Percentiles rank a stretch among this genome's conserved stretches.
phyloP scores from a whole-genome alignment of 2,888 invertebrate genomes.

The Tolmerus cingulatus region DNA sequence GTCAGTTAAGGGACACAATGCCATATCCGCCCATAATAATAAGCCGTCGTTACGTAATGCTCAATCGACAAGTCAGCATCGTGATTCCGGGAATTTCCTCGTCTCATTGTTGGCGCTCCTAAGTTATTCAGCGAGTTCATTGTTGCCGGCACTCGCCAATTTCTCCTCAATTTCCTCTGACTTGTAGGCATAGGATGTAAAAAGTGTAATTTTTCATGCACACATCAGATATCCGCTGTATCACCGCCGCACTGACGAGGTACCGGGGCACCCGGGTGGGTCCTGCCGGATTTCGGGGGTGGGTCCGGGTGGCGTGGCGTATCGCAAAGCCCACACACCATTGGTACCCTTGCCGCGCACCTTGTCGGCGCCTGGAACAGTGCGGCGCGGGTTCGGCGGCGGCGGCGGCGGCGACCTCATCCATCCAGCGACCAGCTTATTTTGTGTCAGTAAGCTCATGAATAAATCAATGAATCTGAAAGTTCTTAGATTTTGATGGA shows the following conservation, averaged over 20 bases:
- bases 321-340: background rate
- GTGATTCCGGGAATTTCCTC: conserved; percentile 43
- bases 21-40: conserved; percentile 5
- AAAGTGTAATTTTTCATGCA: conserved; percentile 48
- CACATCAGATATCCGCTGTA: conserved; percentile 32
- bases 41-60: conserved; percentile 17
- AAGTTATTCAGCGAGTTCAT: conserved; percentile 31
- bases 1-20: background rate
- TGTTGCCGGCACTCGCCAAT: conserved; percentile 46
- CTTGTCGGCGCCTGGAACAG: background rate
- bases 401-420: conserved; percentile 1
- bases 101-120: conserved; percentile 42
- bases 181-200: conserved; percentile 44
- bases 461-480: conserved; percentile 48
- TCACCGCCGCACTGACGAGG: conserved; percentile 5
- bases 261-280: background rate
- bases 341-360: background rate
- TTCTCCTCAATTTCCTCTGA: conserved; percentile 48
- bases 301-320: background rate
- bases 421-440: conserved; percentile 31
- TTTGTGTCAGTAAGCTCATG: conserved; percentile 46
- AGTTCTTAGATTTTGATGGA: conserved; percentile 47
- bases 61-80: conserved; percentile 42
- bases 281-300: background rate
- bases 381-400: background rate